Base-by-base conservation (phyloP, 2,888 invertebrate species). In the Machimus rusticus region DNA sequence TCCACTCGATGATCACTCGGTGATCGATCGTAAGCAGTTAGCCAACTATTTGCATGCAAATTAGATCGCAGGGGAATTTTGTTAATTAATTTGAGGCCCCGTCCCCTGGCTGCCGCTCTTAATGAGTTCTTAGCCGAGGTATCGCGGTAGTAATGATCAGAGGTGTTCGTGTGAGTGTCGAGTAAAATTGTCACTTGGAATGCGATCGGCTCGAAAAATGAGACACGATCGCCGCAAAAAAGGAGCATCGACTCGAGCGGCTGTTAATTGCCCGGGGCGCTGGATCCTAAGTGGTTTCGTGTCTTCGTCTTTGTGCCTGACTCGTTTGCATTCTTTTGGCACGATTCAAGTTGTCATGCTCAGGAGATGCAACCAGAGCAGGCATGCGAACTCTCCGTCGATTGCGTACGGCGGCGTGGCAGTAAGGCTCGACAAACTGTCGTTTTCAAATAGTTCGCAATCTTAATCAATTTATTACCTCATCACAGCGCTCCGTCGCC, bases 1-100 rank as follows among this genome's bases (percentile, higher is more conserved):
- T 74, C 74, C 28, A 74, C 23, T 46, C 51, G 74, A 46, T 84
- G 84, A 84, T 86, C 23, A 86, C 77, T 77, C 51, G 66, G 87
- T 87, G 87, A 87, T 87, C 87, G 81, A 74, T 87, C 74, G 87
- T 81, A 79, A 87, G 87, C 79, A 86, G 86, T 86, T 86, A 77
- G 66, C 79, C 79, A 87, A 87, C 79, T 87, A 87, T 87, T 87
- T 87, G 87, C 87, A 87, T 87, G 87, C 87, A 87, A 87, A 87
- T 87, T 87, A 87, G 87, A 74, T 37, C 77, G 86, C 55, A 78
- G 76, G 76, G 51, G 86, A 86, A 86, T 86, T 86, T 86, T 86
- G 86, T 86, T 86, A 86, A 86, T 86, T 86, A 86, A 86, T 86
- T 86, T 86, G 77, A 55, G 77, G 28, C 16, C 51, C 77, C 77